Evolutionary conservation across 1,140 invertebrate genomes (phyloP), one percentile per base, ranked within the genome.

Genomic region (Tetragonula clypearis): DNA sequence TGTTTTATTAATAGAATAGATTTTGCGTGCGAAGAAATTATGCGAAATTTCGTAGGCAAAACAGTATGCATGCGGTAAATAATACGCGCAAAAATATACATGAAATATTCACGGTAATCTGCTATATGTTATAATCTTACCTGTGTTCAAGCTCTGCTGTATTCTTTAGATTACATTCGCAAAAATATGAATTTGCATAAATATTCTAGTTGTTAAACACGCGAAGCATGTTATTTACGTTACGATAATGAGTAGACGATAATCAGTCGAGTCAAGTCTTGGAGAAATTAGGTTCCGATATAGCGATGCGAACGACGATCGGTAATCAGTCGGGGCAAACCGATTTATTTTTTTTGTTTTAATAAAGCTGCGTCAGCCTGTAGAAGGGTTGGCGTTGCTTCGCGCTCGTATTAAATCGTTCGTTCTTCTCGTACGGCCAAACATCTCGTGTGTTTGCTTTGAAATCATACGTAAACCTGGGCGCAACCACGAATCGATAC

Each of bases 381-480:
- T 30, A n/a, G 49, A 0, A 17, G n/a, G 23, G 58, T 6, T 19
- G 65, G 15, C 41, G 82, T 79, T 71, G 82, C 72, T 79, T 49
- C 82, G 66, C 55, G 76, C 66, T 41, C 58, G 82, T 41, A 84
- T 79, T 78, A 84, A 84, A 84, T 84, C 75, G 82, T 15, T 17
- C 41, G 71, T 65, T 55, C 71, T 65, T 55, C 71, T 49, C 58
- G 71, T 55, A 41, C 74, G 62, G 35, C 66, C 82, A 83, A 83
- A 83, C 82, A 78, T 17, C 17, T 66, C 77, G 66, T 21, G 30
- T 84, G 82, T 84, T 84, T 84, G 82, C 77, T 84, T 84, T 79
- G 66, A 84, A 84, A 84, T 84, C 82, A 66, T 79, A 79, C 75
- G 35, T 71, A 79, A 79, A 79, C 82, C 65, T 65, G 56, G 76